These are phyloP conservation scores for Anser cygnoides DNA, from an alignment of 2,113 vertebrate species.

Conservation along the genomic window DNA sequence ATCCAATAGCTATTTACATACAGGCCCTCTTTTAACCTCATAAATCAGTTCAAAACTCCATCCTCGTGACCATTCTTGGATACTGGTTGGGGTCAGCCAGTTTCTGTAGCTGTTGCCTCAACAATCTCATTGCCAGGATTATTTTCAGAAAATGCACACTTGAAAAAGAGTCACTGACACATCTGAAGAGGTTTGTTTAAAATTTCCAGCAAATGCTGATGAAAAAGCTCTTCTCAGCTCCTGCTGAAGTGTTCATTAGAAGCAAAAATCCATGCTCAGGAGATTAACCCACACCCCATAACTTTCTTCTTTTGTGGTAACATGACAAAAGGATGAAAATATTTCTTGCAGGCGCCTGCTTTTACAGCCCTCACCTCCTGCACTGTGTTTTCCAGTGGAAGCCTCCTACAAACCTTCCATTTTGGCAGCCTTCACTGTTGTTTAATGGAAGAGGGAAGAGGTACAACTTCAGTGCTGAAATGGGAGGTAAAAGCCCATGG, in stretches of 20 bases:
- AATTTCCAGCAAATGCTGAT: neutral
- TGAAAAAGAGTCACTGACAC: neutral
- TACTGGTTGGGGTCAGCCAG: neutral
- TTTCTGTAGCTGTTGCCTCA: neutral
- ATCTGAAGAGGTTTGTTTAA: neutral
- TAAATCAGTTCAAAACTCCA: neutral
- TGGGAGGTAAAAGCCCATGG: neutral
- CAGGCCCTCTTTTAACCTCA: neutral
- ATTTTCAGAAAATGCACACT: neutral
- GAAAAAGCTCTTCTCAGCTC: neutral
- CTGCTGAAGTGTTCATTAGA: neutral
- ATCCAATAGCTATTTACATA: neutral
- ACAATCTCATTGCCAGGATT: neutral
- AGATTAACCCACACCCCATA: neutral
- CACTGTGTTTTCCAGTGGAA: fast-evolving
- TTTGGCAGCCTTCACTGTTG: fast-evolving
- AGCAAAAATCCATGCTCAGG: neutral
- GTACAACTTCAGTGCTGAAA: neutral
- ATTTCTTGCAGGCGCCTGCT: neutral
- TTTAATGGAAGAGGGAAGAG: neutral
- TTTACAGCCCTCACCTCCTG: neutral
- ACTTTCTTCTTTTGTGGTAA: fast-evolving
- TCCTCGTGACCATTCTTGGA: neutral
- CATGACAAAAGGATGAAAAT: neutral
- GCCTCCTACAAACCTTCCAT: neutral